Conservation (phyloP, 2,888 invertebrate species). For the Oscheius sp. region DNA sequence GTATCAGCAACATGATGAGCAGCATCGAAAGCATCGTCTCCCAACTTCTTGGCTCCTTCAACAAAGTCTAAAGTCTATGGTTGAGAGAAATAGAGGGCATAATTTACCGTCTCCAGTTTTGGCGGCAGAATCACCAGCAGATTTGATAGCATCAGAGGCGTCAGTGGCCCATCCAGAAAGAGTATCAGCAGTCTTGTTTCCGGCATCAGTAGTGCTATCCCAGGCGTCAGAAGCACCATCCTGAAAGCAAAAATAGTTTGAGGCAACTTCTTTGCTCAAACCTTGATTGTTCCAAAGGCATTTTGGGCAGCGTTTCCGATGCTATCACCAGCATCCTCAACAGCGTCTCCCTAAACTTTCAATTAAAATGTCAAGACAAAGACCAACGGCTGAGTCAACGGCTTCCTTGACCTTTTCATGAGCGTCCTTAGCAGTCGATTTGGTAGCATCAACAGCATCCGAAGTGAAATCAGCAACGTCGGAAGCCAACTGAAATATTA, state of each 20-base stretch:
- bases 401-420: not conserved
- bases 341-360: not conserved
- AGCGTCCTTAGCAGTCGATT: not conserved
- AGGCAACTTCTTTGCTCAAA: too few relatives aligned
- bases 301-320: not conserved
- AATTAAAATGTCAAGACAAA: not conserved
- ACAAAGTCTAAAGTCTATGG: not conserved
- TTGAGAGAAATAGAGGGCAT: not conserved
- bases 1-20: not conserved
- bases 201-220: not conserved
- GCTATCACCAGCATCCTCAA: constrained; percentile 6
- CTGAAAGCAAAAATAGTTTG: not conserved
- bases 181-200: not conserved
- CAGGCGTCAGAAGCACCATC: not conserved
- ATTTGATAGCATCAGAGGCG: not conserved
- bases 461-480: constrained; percentile 3
- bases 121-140: not conserved
- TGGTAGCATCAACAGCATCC: too few relatives aligned
- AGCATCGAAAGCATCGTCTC: not conserved
- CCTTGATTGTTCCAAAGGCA: constrained; percentile 3
- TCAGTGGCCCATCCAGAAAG: not conserved
- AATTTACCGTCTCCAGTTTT: not conserved
- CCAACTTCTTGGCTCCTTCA: not conserved
- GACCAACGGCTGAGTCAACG: constrained; percentile 1
- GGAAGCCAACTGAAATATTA: constrained; percentile 5